Conservation (phyloP, 2,113 vertebrate species). For the Gymnogyps californianus region DNA sequence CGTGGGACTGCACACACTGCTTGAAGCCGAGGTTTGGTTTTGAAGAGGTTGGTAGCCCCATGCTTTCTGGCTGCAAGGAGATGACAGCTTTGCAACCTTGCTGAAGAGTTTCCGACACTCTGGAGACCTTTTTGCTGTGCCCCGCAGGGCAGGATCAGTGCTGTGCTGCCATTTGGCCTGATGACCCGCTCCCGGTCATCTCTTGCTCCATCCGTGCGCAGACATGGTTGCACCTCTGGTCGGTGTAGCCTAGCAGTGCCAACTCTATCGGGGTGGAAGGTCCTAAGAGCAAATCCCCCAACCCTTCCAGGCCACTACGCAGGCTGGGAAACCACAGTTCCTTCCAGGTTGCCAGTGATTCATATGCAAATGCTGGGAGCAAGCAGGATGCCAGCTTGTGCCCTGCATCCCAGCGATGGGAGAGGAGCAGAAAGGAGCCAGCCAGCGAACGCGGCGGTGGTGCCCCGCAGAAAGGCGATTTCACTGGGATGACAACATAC, state of each 20-base stretch:
- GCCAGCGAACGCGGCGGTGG: not conserved
- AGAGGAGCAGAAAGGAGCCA: not conserved
- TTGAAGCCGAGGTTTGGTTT: not conserved
- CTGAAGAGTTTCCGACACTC: not conserved
- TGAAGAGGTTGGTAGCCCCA: not conserved
- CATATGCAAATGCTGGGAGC: not conserved
- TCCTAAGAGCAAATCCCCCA: not conserved
- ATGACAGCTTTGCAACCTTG: not conserved
- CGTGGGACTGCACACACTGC: not conserved
- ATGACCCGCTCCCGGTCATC: fast-evolving
- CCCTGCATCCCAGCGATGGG: not conserved
- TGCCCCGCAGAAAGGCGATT: not conserved
- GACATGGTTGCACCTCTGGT: fast-evolving
- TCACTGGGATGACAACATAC: not conserved
- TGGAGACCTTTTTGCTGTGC: not conserved
- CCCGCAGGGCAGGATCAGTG: not conserved
- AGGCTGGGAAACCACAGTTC: not conserved
- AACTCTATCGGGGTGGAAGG: not conserved
- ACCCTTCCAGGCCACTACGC: not conserved
- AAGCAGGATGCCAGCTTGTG: not conserved
- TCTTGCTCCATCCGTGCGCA: not conserved
- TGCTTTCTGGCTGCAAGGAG: not conserved
- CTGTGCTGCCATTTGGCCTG: not conserved
- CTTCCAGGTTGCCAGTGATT: not conserved
- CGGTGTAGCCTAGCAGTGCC: not conserved